Evolutionary conservation across 2,888 invertebrate species (phyloP).

Genomic region (Diogma glabrata): DNA sequence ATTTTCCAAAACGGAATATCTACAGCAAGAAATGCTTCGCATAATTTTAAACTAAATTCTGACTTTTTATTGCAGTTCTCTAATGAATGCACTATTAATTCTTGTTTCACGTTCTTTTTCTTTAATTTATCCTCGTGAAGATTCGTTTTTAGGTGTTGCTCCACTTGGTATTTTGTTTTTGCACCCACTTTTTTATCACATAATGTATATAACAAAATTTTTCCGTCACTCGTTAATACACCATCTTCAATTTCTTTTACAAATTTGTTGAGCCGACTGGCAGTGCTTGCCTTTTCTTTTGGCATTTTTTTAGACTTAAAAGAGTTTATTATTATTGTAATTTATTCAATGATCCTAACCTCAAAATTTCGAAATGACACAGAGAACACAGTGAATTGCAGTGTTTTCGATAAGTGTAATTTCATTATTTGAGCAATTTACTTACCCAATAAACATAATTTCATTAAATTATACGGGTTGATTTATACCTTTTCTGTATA

Average conservation of each 20-base stretch:
- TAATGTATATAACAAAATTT: neutral
- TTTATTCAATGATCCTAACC: no score
- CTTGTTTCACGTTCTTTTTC: neutral
- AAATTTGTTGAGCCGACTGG: neutral
- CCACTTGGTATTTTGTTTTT: neutral
- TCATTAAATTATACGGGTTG: no score
- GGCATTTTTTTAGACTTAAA: no score
- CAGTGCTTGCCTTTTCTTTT: neutral
- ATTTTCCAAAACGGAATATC: conserved; percentile 2
- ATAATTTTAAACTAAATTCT: neutral
- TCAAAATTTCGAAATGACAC: no score
- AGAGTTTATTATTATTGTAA: no score
- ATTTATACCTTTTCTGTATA: no score
- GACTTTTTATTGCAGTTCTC: neutral
- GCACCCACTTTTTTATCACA: neutral
- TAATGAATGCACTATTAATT: neutral
- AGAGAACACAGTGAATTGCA: no score
- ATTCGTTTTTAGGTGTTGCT: neutral
- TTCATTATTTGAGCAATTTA: no score
- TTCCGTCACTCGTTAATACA: neutral
- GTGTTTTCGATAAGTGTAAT: no score
- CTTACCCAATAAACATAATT: no score
- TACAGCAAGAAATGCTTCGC: neutral
- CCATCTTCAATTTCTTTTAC: neutral
- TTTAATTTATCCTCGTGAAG: neutral